phyloP scores from a whole-genome alignment of 2,797 vertebrate species.

The Mionectes olivaceus region DNA sequence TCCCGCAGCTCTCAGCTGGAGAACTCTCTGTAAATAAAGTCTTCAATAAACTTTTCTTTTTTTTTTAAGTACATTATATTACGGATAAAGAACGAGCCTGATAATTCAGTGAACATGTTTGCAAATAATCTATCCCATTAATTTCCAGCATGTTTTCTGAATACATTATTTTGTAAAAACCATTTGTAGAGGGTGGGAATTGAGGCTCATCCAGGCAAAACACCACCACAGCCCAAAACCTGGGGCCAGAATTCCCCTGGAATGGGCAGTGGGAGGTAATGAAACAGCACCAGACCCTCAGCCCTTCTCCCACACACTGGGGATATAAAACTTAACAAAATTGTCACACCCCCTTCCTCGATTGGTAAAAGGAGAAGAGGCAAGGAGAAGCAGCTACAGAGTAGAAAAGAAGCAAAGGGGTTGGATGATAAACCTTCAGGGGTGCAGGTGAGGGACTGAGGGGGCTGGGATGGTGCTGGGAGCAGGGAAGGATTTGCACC shows the following conservation, averaged over 20 bases:
- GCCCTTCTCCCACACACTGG: accelerated
- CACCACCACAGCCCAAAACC: not conserved
- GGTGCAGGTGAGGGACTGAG: not conserved
- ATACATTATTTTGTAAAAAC: conserved; percentile 5
- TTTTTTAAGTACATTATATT: conserved; percentile 32
- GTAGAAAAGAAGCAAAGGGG: not conserved
- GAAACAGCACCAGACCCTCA: not conserved
- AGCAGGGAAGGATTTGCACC: not conserved
- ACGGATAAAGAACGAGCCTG: conserved; percentile 27
- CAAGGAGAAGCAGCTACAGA: not conserved
- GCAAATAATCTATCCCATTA: conserved; percentile 66
- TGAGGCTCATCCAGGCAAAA: not conserved
- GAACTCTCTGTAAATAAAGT: conserved; percentile 12
- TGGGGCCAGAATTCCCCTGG: not conserved
- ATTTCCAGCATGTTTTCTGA: conserved; percentile 56
- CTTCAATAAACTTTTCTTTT: not conserved
- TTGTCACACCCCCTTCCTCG: not conserved
- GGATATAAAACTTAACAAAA: not conserved
- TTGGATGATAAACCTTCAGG: not conserved
- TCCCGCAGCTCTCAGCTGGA: not conserved
- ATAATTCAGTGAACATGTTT: conserved; percentile 62
- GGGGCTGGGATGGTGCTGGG: not conserved
- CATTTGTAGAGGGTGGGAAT: not conserved
- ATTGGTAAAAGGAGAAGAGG: not conserved
- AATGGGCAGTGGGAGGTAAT: not conserved